These are phyloP conservation scores for Lithophane leautieri DNA, from an alignment of 2,888 invertebrate genomes.

Conservation along the genomic window DNA sequence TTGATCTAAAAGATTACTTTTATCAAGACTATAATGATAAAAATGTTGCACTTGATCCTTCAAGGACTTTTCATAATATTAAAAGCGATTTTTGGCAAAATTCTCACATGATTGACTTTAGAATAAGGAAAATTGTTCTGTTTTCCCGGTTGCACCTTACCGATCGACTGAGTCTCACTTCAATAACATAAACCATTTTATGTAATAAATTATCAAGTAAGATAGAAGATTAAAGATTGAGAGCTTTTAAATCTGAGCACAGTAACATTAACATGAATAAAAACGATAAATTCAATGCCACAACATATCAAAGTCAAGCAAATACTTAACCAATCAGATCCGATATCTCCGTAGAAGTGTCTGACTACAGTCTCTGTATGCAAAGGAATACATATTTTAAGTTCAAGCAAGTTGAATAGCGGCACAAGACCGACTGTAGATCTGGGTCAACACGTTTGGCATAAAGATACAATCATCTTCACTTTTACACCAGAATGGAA, in stretches of 20 bases:
- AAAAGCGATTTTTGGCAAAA: neutral
- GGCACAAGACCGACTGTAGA: slow-evolving; percentile 52
- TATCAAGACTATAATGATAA: neutral
- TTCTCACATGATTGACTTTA: neutral
- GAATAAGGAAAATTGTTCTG: neutral
- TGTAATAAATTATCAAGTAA: neutral
- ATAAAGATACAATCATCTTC: slow-evolving; percentile 60
- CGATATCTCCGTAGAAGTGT: slow-evolving; percentile 57
- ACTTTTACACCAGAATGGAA: slow-evolving; percentile 47
- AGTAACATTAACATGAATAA: slow-evolving; percentile 31
- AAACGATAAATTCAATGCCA: slow-evolving; percentile 43
- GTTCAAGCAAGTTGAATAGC: slow-evolving; percentile 61
- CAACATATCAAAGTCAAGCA: slow-evolving; percentile 42
- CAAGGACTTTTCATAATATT: neutral
- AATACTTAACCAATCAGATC: slow-evolving; percentile 55
- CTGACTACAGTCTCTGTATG: slow-evolving; percentile 52
- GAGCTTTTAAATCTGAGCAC: slow-evolving; percentile 10
- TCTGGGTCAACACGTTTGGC: slow-evolving; percentile 72
- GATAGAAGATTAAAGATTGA: slow-evolving; percentile 15
- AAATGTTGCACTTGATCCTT: neutral
- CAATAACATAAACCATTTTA: slow-evolving; percentile 2
- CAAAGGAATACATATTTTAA: slow-evolving; percentile 69
- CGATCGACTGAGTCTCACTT: neutral
- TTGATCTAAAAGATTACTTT: neutral
- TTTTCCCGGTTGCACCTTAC: neutral